phyloP scores from a whole-genome alignment of 2,113 vertebrate species.

The Xiphophorus couchianus region DNA sequence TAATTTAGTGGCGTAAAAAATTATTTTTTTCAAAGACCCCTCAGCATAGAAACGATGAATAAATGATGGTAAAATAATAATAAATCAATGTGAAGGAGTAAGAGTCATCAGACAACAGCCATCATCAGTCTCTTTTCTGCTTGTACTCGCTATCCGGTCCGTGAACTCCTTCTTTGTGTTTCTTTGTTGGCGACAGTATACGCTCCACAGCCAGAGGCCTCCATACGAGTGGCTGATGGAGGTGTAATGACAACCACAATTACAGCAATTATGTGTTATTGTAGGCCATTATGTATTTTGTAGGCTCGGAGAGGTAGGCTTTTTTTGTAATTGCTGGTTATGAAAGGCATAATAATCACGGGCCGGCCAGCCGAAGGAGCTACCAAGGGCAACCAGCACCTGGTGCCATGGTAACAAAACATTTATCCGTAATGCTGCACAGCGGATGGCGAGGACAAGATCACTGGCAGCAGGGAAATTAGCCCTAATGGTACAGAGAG shows the following conservation, averaged over 20 bases:
- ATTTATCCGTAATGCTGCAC: slow-evolving; percentile 74
- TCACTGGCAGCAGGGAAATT: slow-evolving; percentile 73
- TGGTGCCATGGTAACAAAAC: slow-evolving; percentile 78
- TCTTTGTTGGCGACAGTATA: slow-evolving; percentile 35
- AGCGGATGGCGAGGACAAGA: slow-evolving; percentile 70
- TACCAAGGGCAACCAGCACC: slow-evolving; percentile 61
- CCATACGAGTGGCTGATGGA: slow-evolving; percentile 52
- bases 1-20: neutral
- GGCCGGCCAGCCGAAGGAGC: slow-evolving; percentile 54
- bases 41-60: neutral
- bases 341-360: slow-evolving; percentile 68
- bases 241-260: slow-evolving; percentile 68
- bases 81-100: neutral
- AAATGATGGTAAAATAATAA: neutral
- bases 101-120: slow-evolving; percentile 11
- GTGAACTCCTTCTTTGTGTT: slow-evolving; percentile 45
- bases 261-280: slow-evolving; percentile 77
- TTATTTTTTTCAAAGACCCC: neutral
- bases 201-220: slow-evolving; percentile 46
- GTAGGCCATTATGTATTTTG: slow-evolving; percentile 77
- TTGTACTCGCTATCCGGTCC: slow-evolving; percentile 2
- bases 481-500: slow-evolving; percentile 67
- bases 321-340: slow-evolving; percentile 72
- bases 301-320: slow-evolving; percentile 72
- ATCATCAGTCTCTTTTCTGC: neutral